These are phyloP conservation scores for Tanypteryx hageni DNA, from an alignment of 2,888 invertebrate species.

Conservation along the genomic window DNA sequence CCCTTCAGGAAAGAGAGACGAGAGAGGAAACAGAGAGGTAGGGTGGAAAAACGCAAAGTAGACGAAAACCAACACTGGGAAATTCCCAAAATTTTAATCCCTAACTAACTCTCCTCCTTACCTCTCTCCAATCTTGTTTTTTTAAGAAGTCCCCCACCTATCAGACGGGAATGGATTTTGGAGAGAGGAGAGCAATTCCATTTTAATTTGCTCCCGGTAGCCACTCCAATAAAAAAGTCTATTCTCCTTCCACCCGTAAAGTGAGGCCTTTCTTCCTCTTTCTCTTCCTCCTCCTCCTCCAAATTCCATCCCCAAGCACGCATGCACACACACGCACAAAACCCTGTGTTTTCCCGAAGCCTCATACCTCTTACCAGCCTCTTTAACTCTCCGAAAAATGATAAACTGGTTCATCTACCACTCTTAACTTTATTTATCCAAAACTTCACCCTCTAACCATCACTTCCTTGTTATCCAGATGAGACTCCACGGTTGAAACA, in stretches of 20 bases:
- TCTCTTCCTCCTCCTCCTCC: background rate
- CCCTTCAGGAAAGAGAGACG: background rate
- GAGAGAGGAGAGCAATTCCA: background rate
- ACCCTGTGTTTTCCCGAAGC: too few species aligned
- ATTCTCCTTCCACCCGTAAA: background rate
- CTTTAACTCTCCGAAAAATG: background rate
- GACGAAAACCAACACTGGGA: background rate
- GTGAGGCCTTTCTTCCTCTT: background rate
- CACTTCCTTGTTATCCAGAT: background rate
- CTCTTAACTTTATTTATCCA: background rate
- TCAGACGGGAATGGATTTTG: background rate
- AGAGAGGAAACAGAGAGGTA: background rate
- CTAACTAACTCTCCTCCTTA: background rate
- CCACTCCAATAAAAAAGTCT: constrained; percentile 5
- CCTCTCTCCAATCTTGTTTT: background rate
- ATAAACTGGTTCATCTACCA: background rate
- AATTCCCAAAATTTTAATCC: constrained; percentile 6
- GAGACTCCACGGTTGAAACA: too few species aligned
- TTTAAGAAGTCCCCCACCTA: background rate
- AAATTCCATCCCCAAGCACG: too few species aligned
- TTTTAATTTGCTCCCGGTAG: constrained; percentile 1
- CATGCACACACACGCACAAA: too few species aligned
- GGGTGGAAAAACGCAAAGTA: background rate
- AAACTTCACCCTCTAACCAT: background rate
- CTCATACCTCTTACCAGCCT: too few species aligned